Evolutionary conservation across 2,888 invertebrate genomes (phyloP).

Genomic region (Drosophila basisetae): DNA sequence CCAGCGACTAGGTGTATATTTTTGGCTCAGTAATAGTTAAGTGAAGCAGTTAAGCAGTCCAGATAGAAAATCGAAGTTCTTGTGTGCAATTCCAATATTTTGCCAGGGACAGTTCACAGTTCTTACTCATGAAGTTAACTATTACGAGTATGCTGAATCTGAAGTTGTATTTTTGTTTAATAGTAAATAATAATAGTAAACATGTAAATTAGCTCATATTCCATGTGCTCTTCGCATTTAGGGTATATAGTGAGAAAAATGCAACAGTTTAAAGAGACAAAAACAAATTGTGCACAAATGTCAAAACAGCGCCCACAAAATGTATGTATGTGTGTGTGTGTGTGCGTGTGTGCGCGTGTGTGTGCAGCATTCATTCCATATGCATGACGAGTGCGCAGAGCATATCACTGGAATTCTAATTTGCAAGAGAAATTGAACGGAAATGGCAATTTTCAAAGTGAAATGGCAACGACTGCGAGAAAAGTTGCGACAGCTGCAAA

Average conservation of each 20-base stretch:
- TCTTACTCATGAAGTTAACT: neutral
- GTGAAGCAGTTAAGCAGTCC: no score
- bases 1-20: neutral
- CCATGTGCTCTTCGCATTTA: accelerated
- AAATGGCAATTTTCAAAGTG: conserved; percentile 83
- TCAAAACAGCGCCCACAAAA: conserved; percentile 59
- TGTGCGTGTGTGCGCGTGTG: conserved; percentile 4
- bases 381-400: conserved; percentile 70
- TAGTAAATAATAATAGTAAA: neutral
- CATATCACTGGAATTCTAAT: conserved; percentile 81
- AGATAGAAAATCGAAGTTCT: neutral
- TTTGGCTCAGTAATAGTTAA: neutral
- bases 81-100: neutral
- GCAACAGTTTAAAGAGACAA: conserved; percentile 57
- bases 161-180: neutral
- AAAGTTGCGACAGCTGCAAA: conserved; percentile 64
- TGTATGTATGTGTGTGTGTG: conserved; percentile 2
- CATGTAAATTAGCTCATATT: neutral
- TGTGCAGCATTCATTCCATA: conserved; percentile 60
- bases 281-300: conserved; percentile 57
- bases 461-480: conserved; percentile 72
- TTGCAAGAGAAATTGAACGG: conserved; percentile 81
- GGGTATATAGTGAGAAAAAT: conserved; percentile 48
- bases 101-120: neutral
- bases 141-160: neutral